phyloP scores from a whole-genome alignment of 2,113 vertebrate species.

The Rhinoptilus africanus region DNA sequence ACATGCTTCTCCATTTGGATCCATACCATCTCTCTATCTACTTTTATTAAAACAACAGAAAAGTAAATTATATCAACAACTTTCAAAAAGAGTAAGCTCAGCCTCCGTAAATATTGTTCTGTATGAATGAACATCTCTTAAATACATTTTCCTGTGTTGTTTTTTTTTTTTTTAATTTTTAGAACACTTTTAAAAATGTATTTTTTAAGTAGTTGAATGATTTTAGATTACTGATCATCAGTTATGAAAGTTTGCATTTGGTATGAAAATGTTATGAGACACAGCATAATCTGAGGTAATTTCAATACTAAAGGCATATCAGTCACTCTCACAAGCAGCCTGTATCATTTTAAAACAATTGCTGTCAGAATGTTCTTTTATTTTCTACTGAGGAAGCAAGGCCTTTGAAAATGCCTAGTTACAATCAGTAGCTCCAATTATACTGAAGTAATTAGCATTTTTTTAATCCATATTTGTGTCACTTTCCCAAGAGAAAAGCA shows the following conservation, averaged over 20 bases:
- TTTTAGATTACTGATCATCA: neutral
- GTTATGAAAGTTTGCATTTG: neutral
- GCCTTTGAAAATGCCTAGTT: conserved; percentile 25
- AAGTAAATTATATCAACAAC: neutral
- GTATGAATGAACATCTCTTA: neutral
- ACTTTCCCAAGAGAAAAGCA: neutral
- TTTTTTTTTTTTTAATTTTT: neutral
- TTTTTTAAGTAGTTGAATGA: neutral
- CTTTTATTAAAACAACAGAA: neutral
- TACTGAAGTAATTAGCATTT: neutral
- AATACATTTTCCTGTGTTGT: neutral
- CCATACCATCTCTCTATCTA: neutral
- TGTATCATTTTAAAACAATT: conserved; percentile 23
- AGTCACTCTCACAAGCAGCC: neutral
- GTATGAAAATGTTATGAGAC: neutral
- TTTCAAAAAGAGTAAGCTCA: neutral
- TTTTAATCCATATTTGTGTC: neutral
- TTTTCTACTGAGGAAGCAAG: conserved; percentile 26
- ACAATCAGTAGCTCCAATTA: conserved; percentile 2
- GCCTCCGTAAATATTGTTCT: neutral
- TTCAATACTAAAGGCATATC: conserved; percentile 31
- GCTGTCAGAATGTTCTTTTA: conserved; percentile 28
- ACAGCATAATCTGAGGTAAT: neutral
- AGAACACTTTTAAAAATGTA: neutral
- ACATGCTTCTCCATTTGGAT: neutral